Conservation (phyloP, 1,140 invertebrate genomes). For the Lamellibrachia luymesi region DNA sequence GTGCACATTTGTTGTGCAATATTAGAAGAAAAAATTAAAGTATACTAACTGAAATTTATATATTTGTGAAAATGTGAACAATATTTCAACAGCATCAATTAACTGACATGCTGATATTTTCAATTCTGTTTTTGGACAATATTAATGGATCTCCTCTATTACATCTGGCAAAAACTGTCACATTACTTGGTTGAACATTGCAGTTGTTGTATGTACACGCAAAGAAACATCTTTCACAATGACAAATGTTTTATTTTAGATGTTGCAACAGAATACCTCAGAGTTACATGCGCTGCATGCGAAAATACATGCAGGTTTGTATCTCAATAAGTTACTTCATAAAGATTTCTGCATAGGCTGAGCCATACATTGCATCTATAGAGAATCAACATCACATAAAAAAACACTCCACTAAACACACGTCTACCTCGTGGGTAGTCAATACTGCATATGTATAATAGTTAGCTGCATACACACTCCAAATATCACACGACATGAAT, state of each 20-base stretch:
- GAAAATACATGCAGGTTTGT: not conserved
- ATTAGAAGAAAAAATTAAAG: no score
- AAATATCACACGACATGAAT: not conserved
- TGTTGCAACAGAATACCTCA: not conserved
- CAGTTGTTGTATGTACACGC: not conserved
- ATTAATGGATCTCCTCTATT: no score
- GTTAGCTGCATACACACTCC: not conserved
- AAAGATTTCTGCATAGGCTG: not conserved
- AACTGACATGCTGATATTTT: no score
- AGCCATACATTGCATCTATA: not conserved
- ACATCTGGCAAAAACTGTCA: no score
- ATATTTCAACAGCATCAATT: no score
- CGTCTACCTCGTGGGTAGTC: not conserved
- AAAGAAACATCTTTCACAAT: not conserved
- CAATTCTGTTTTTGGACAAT: no score
- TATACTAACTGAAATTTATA: no score
- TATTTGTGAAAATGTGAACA: no score
- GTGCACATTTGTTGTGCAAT: no score
- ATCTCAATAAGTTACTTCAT: not conserved
- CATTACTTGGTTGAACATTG: no score
- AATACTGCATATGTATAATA: not conserved
- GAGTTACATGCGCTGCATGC: not conserved
- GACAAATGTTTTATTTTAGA: not conserved
- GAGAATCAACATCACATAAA: not conserved
- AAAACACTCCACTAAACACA: not conserved